Evolutionary conservation across 2,113 vertebrate species (phyloP).

Genomic region (Glaucomys volans): DNA sequence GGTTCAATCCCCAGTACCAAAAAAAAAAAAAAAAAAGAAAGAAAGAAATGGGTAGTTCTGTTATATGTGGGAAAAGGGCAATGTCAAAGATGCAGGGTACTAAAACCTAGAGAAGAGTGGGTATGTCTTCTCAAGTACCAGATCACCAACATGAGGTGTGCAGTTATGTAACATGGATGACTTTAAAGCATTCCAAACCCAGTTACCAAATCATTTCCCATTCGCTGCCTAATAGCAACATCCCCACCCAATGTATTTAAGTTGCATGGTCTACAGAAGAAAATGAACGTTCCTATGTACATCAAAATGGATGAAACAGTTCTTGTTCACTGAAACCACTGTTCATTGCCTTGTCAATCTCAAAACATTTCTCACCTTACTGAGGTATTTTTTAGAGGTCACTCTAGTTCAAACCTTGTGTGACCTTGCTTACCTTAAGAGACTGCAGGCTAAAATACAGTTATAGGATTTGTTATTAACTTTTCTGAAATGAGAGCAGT

Average conservation of each 20-base stretch:
- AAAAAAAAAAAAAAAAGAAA: too few relatives aligned
- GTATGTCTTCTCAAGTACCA: not conserved
- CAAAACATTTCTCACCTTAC: not conserved
- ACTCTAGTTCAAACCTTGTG: slow-evolving; percentile 26
- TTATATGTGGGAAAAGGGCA: not conserved
- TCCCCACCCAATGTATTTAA: not conserved
- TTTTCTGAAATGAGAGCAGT: slow-evolving; percentile 67
- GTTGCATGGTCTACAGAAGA: not conserved
- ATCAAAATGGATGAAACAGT: not conserved
- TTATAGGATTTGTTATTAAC: slow-evolving; percentile 68
- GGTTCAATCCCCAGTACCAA: too few relatives aligned
- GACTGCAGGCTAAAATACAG: slow-evolving; percentile 51
- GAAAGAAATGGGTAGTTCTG: not conserved
- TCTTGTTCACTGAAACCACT: not conserved
- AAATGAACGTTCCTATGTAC: not conserved
- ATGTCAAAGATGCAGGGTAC: not conserved
- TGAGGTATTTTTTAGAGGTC: slow-evolving; percentile 23
- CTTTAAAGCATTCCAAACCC: not conserved
- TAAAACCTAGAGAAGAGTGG: not conserved
- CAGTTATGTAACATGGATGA: not conserved
- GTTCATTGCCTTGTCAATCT: not conserved
- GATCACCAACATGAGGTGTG: not conserved
- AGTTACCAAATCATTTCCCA: not conserved
- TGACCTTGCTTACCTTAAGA: slow-evolving; percentile 51
- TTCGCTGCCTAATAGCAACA: not conserved